Percentiles rank a stretch among this genome's conserved stretches.
phyloP scores from a whole-genome alignment of 2,888 invertebrate genomes.

The Morinoia aosen region DNA sequence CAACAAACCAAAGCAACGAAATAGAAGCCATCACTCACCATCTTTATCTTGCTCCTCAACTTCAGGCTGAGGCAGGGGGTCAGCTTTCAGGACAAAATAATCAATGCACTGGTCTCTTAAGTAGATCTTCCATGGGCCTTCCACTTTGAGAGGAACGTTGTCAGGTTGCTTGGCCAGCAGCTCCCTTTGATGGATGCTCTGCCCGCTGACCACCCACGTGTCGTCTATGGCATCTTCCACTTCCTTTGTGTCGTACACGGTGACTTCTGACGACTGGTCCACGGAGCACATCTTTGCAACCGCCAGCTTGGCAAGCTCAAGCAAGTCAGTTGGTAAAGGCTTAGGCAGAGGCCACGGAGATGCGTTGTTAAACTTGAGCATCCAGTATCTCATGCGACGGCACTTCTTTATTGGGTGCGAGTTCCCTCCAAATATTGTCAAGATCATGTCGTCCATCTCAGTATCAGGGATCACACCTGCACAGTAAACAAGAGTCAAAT shows the following conservation, averaged over 20 bases:
- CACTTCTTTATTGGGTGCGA: conserved; percentile 76
- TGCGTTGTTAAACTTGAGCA: conserved; percentile 88
- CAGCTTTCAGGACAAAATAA: conserved; percentile 86
- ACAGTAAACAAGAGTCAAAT: conserved; percentile 68
- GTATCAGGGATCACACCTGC: conserved; percentile 90
- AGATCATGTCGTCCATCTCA: conserved; percentile 86
- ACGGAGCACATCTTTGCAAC: conserved; percentile 86
- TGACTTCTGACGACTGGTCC: conserved; percentile 81
- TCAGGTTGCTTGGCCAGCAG: conserved; percentile 78
- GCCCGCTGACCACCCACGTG: conserved; percentile 93
- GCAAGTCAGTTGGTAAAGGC: conserved; percentile 82
- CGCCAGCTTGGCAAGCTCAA: conserved; percentile 86
- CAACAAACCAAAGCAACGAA: neutral
- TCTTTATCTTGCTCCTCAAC: conserved; percentile 72
- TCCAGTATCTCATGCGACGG: conserved; percentile 77
- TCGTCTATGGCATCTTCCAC: conserved; percentile 84
- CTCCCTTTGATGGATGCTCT: conserved; percentile 82
- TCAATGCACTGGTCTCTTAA: conserved; percentile 81
- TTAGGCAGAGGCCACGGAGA: conserved; percentile 89
- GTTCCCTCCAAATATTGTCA: conserved; percentile 86
- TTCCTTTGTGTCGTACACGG: conserved; percentile 76
- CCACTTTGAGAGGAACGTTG: conserved; percentile 79
- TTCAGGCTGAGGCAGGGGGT: conserved; percentile 71
- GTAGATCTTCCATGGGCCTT: conserved; percentile 88
- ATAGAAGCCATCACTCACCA: conserved; percentile 72